Evolutionary conservation across 1,140 invertebrate genomes (phyloP).

Genomic region (Drosophila takahashii): DNA sequence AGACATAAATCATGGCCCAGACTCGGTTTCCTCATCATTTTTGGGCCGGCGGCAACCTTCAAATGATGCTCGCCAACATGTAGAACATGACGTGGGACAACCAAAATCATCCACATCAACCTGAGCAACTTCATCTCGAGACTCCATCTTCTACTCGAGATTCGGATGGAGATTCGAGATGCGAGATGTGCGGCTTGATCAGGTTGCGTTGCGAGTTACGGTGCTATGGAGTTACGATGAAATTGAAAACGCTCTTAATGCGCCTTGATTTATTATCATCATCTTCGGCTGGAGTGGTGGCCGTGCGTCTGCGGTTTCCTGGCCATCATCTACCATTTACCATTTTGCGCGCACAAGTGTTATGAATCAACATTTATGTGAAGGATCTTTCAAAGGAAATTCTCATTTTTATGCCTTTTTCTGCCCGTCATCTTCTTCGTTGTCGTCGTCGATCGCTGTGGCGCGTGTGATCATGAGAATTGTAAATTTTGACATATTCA

Average conservation of each 20-base stretch:
- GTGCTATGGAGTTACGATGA: conserved; percentile 54
- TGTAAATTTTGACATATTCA: conserved; percentile 80
- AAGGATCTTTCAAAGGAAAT: conserved; percentile 73
- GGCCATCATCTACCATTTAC: conserved; percentile 17
- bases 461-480: conserved; percentile 61
- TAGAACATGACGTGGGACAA: conserved; percentile 78
- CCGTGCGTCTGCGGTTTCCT: conserved; percentile 53
- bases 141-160: conserved; percentile 48
- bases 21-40: conserved; percentile 22
- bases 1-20: conserved; percentile 77
- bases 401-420: conserved; percentile 14
- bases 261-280: conserved; percentile 78
- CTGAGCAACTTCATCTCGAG: conserved; percentile 56
- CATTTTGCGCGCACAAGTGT: conserved; percentile 58
- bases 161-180: conserved; percentile 24
- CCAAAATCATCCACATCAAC: conserved; percentile 42
- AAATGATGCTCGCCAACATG: conserved; percentile 68
- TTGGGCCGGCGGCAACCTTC: conserved; percentile 62
- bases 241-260: conserved; percentile 80
- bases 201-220: conserved; percentile 53
- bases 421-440: conserved; percentile 32
- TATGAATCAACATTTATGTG: conserved; percentile 67
- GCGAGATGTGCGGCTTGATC: conserved; percentile 31
- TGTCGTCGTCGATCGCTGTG: conserved; percentile 46
- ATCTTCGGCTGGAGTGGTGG: conserved; percentile 45